Base-by-base conservation (phyloP, 2,888 invertebrate genomes). In the Sisyra terminalis region DNA sequence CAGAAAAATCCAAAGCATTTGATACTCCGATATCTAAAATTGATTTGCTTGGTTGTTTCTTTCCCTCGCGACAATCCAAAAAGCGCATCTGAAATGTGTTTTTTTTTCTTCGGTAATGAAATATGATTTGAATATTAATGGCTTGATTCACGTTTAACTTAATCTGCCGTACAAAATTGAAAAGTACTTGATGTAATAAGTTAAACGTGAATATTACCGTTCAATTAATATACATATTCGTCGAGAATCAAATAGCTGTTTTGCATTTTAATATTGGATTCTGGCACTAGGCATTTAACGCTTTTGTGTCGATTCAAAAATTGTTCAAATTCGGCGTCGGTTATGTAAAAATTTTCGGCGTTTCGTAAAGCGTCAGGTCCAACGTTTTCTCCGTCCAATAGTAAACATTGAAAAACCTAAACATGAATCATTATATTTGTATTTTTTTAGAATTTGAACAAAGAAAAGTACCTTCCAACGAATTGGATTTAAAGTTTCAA, bases 191-290 rank as follows among this genome's bases (percentile, higher is more conserved):
- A n/a, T n/a, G n/a, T n/a, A n/a, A n/a, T n/a, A n/a, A n/a, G n/a
- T n/a, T n/a, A n/a, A n/a, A n/a, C n/a, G n/a, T n/a, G n/a, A n/a
- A n/a, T n/a, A n/a, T n/a, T n/a, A n/a, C n/a, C n/a, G n/a, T n/a
- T n/a, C 54, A n/a, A n/a, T n/a, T n/a, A n/a, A n/a, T n/a, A n/a
- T n/a, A 62, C 63, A 52, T 66, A 64, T 60, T 69, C 68, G 47
- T 69, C 68, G 42, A 69, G 52, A 46, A 69, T 67, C 17, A 69
- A 50, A 47, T 69, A 69, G 47, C 65, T 65, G 47, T 68, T 66
- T 50, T 64, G 65, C 67, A 68, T 67, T 51, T 60, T 59, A 3
- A 16, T 47, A 45, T 69, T 69, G 2, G 63, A 64, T 52, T 69
- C 69, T 2, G 66, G 65, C 8, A 69, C 67, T 43, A 69, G 55